These are phyloP conservation scores for Poecilia gillii DNA, from an alignment of 2,797 vertebrate species.

Conservation along the genomic window DNA sequence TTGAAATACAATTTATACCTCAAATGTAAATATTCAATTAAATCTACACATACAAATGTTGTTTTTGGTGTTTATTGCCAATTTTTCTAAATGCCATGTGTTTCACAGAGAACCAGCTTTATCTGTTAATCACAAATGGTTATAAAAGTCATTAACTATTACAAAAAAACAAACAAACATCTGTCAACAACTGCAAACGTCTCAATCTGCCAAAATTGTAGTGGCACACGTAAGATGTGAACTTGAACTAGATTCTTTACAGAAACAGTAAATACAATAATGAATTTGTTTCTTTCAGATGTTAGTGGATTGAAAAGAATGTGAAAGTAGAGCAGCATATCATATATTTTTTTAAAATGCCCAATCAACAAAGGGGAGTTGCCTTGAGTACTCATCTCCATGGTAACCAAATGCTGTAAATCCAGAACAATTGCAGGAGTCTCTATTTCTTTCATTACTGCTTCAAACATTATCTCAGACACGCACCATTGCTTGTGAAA, in stretches of 20 bases:
- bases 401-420: neutral
- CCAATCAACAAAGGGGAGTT: neutral
- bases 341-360: neutral
- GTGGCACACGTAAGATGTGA: neutral
- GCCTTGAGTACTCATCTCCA: neutral
- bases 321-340: neutral
- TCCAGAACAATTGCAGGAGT: neutral
- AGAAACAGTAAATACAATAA: neutral
- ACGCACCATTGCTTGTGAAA: neutral
- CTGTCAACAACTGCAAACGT: neutral
- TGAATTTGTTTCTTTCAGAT: neutral
- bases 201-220: neutral
- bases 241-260: neutral
- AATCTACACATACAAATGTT: conserved; percentile 46
- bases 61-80: conserved; percentile 28
- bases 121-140: neutral
- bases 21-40: conserved; percentile 56
- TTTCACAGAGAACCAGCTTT: neutral
- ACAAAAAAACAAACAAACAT: too few relatives aligned
- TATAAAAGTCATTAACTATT: neutral
- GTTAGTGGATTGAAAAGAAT: neutral
- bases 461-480: neutral
- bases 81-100: conserved; percentile 11
- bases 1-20: conserved; percentile 60
- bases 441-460: neutral